A percentile compares a stretch with the other conserved stretches of the same genome.
phyloP scores from a whole-genome alignment of 2,888 invertebrate species.

The Cheilosia vernalis region DNA sequence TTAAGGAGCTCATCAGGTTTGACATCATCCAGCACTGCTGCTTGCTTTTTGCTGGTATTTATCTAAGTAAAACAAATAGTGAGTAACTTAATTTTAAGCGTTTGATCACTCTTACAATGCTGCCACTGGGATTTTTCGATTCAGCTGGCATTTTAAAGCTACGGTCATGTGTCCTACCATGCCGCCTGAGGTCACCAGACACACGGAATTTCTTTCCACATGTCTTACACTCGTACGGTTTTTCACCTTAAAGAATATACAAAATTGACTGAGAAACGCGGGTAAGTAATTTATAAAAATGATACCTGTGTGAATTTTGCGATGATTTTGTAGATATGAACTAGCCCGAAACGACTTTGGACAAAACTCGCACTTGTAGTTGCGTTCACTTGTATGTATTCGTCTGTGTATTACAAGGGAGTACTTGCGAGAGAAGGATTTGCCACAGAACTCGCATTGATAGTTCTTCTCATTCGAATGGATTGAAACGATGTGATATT shows the following conservation, averaged over 20 bases:
- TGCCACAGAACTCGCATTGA: slow-evolving; percentile 95
- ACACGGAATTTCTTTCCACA: slow-evolving; percentile 93
- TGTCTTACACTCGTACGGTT: slow-evolving; percentile 89
- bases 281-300: slow-evolving; percentile 4
- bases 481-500: slow-evolving; percentile 92
- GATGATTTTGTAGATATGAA: slow-evolving; percentile 92
- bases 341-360: slow-evolving; percentile 93
- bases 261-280: slow-evolving; percentile 24
- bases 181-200: slow-evolving; percentile 92
- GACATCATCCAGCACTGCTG: neutral
- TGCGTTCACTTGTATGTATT: slow-evolving; percentile 93
- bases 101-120: slow-evolving; percentile 11
- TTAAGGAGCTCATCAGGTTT: slow-evolving; percentile 44
- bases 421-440: slow-evolving; percentile 93
- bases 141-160: slow-evolving; percentile 75
- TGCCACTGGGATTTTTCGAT: slow-evolving; percentile 1
- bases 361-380: slow-evolving; percentile 94
- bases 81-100: neutral
- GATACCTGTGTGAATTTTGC: slow-evolving; percentile 92
- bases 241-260: slow-evolving; percentile 85
- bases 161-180: slow-evolving; percentile 88
- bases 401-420: slow-evolving; percentile 93
- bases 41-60: neutral
- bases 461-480: slow-evolving; percentile 92
- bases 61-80: neutral